A percentile compares a stretch with the other conserved stretches of the same genome.
These are phyloP conservation scores for Drosophila suboccidentalis DNA, from an alignment of 2,888 invertebrate species.

Conservation along the genomic window DNA sequence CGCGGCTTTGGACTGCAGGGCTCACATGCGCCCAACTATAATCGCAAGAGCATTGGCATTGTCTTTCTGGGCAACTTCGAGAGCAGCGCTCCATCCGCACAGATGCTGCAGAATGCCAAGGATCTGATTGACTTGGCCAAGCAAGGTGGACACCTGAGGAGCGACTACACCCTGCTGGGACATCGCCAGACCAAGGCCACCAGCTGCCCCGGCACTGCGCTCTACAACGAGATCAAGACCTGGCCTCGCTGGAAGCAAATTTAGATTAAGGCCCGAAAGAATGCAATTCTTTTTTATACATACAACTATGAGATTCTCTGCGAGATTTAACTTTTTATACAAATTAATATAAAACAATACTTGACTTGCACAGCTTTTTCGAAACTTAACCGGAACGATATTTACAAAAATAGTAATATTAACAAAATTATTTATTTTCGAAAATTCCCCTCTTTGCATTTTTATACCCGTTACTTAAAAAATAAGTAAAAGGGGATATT, in stretches of 20 bases:
- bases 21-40: constrained; percentile 90
- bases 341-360: constrained; percentile 1
- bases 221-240: constrained; percentile 87
- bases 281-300: no score
- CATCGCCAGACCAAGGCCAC: constrained; percentile 88
- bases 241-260: constrained; percentile 87
- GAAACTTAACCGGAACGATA: no score
- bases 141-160: constrained; percentile 87
- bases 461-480: no score
- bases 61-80: constrained; percentile 88
- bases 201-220: constrained; percentile 89
- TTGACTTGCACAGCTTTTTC: no score
- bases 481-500: no score
- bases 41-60: constrained; percentile 89
- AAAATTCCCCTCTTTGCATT: no score
- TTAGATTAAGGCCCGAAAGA: constrained; percentile 1
- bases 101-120: constrained; percentile 88
- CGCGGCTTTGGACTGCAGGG: constrained; percentile 90
- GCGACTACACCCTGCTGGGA: constrained; percentile 88
- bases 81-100: constrained; percentile 86
- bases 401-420: no score
- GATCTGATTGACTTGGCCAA: constrained; percentile 88
- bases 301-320: background rate
- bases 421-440: no score
- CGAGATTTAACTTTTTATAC: background rate